Evolutionary conservation across 2,888 invertebrate species (phyloP), one percentile per base, ranked within the genome.

Genomic region (Liodrosophila aerea): DNA sequence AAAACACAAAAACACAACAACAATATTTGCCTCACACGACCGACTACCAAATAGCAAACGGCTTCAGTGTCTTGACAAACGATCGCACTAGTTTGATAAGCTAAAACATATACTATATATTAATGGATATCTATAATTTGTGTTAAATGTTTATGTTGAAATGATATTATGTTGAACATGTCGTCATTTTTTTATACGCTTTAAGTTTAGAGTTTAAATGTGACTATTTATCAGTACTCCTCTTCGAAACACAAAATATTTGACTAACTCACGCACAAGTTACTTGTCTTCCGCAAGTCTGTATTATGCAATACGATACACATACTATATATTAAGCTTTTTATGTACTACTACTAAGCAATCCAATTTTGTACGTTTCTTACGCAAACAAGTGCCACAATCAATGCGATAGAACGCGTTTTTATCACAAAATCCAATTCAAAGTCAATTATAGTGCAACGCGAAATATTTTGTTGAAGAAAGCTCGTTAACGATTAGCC

Each of bases 161-260:
- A 80, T 80, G 80, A 75, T 80, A 77, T 81, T 82, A 82, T 81
- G 80, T 82, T 82, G 81, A 82, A 77, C 81, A 81, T 80, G 64
- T 71, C 65, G 58, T 82, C 77, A 81, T 78, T 80, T 66, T 60
- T 41, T n/a, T n/a, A n/a, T 22, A 22, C 22, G 47, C 59, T 56
- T 56, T 67, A 54, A 63, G 68, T 56, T 45, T 0, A 51, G 39
- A 50, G 27, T 33, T 40, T 30, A 16, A 27, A 37, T 12, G n/a
- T 36, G 31, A n/a, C 34, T 22, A 18, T 27, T 22, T 11, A 22
- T 44, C 12, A 33, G 33, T 34, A 49, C 49, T 7, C 51, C 13
- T 37, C 40, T 39, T 49, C 15, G n/a, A 11, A 18, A 18, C 8
- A 73, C 67, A 64, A 54, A 59, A 37, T 33, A n/a, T 4, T 22